Percentiles rank a stretch among this genome's conserved stretches.
Evolutionary conservation across 2,888 invertebrate genomes (phyloP).

Genomic region (Drosophila emarginata): DNA sequence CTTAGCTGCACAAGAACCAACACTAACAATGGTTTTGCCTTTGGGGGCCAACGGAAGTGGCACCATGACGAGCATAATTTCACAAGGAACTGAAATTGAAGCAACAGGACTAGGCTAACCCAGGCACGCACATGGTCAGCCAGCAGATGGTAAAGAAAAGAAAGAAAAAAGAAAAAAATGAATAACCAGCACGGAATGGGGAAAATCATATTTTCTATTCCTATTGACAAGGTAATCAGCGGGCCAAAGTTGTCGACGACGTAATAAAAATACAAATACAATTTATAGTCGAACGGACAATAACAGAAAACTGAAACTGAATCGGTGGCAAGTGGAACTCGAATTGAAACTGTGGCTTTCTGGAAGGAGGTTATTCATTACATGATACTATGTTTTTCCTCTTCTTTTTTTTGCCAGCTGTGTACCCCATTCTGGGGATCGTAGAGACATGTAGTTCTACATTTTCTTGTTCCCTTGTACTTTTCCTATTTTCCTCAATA

Average conservation of each 20-base stretch:
- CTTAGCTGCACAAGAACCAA: slow-evolving; percentile 30
- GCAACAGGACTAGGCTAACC: slow-evolving; percentile 15
- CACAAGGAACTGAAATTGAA: slow-evolving; percentile 55
- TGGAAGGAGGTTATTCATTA: slow-evolving; percentile 71
- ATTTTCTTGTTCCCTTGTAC: slow-evolving; percentile 58
- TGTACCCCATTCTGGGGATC: background rate
- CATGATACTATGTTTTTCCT: slow-evolving; percentile 58
- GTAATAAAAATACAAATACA: slow-evolving; percentile 68
- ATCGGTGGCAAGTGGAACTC: background rate
- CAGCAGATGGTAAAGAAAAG: slow-evolving; percentile 11
- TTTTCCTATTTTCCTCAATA: slow-evolving; percentile 15
- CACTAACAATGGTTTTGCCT: slow-evolving; percentile 37
- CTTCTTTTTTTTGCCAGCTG: slow-evolving; percentile 70
- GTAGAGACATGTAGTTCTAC: background rate
- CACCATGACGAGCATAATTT: slow-evolving; percentile 80
- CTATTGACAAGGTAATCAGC: slow-evolving; percentile 79
- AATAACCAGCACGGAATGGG: slow-evolving; percentile 17
- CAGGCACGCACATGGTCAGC: slow-evolving; percentile 13
- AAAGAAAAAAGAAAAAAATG: slow-evolving; percentile 2
- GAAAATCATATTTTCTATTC: slow-evolving; percentile 72
- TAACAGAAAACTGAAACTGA: slow-evolving; percentile 18
- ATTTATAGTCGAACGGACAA: slow-evolving; percentile 65
- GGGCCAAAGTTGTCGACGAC: slow-evolving; percentile 39
- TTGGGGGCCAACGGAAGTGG: slow-evolving; percentile 64
- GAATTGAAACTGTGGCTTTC: background rate